A percentile compares a stretch with the other conserved stretches of the same genome.
phyloP scores from a whole-genome alignment of 35 echinoderm and acorn worm species.

The Lytechinus variegatus region DNA sequence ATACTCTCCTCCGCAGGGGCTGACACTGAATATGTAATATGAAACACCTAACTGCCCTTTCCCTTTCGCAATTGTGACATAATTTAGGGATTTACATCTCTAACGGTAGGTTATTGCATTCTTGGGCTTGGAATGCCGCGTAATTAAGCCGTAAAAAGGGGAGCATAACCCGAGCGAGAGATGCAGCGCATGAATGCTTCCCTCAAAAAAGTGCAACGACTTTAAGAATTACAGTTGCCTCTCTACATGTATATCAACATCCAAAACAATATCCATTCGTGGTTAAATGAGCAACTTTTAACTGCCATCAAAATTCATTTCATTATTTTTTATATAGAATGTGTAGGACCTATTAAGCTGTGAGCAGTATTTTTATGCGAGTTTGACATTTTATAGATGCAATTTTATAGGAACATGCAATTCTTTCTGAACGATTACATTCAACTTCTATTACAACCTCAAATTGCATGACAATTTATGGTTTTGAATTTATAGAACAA shows the following conservation, averaged over 20 bases:
- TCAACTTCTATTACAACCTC: too few relatives aligned
- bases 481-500: too few relatives aligned
- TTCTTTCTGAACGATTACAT: too few relatives aligned
- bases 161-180: not conserved
- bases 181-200: not conserved
- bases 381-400: too few relatives aligned
- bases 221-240: not conserved
- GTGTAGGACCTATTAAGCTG: too few relatives aligned
- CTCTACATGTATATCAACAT: not conserved
- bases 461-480: too few relatives aligned
- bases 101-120: not conserved
- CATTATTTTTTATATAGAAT: too few relatives aligned
- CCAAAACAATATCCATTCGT: not conserved
- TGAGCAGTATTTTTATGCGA: too few relatives aligned
- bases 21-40: constrained; percentile 6
- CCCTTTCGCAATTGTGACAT: not conserved
- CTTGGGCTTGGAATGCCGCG: not conserved
- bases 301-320: too few relatives aligned
- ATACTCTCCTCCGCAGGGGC: not conserved
- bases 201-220: not conserved
- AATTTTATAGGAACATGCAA: too few relatives aligned
- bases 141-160: not conserved
- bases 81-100: constrained; percentile 2
- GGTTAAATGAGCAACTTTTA: not conserved
- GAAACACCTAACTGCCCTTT: not conserved